phyloP scores from a whole-genome alignment of 2,888 invertebrate species.

The Sphecodes monilicornis region DNA sequence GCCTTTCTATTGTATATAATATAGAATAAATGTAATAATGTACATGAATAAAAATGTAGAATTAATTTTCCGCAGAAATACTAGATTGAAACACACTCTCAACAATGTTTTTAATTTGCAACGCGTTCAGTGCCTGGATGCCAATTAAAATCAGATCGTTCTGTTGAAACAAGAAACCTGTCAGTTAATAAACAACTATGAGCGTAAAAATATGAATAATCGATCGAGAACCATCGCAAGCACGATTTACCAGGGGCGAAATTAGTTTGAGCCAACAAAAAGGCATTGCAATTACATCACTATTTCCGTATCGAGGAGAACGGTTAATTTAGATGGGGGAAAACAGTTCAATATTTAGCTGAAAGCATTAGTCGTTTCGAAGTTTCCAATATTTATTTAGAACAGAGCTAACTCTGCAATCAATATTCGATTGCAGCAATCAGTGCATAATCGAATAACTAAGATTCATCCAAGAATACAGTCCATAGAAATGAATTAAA shows the following conservation, averaged over 20 bases:
- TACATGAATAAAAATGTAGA: no score
- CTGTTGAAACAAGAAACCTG: background rate
- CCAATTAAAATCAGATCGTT: slow-evolving; percentile 4
- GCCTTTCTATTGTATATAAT: no score
- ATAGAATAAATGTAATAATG: no score
- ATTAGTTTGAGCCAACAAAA: background rate
- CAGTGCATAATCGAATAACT: no score
- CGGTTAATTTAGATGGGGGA: background rate
- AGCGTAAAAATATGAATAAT: slow-evolving; percentile 5
- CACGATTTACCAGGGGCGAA: background rate
- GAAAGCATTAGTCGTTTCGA: background rate
- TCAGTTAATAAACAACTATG: background rate
- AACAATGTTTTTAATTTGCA: background rate
- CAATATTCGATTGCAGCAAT: background rate
- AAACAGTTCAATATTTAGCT: background rate
- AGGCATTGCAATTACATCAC: background rate
- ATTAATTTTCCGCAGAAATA: background rate
- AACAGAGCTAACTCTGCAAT: background rate
- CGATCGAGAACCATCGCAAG: slow-evolving; percentile 14
- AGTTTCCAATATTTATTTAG: background rate
- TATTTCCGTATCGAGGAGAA: background rate
- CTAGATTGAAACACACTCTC: background rate
- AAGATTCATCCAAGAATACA: background rate
- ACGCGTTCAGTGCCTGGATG: background rate
- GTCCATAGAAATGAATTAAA: no score